Conservation (phyloP, 2,797 vertebrate species). For the Diglossa cyanea region DNA sequence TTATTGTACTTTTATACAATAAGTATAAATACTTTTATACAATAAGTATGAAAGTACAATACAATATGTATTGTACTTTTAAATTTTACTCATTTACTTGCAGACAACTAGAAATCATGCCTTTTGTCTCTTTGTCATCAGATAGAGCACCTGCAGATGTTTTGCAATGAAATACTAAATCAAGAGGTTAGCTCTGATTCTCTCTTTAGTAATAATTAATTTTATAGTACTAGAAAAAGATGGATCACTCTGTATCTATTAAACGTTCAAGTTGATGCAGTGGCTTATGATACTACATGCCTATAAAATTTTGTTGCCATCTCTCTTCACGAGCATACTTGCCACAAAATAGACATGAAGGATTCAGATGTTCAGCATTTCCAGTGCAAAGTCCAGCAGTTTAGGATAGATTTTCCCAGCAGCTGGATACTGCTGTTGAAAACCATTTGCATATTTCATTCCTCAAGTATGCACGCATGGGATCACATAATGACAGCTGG, state of each 20-base stretch:
- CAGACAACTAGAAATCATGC: neutral
- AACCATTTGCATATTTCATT: neutral
- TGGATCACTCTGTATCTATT: neutral
- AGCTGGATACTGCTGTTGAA: neutral
- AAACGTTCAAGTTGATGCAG: neutral
- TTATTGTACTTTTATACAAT: too few relatives aligned
- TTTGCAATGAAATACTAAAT: neutral
- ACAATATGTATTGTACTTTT: neutral
- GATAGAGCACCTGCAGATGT: neutral
- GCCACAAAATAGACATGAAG: neutral
- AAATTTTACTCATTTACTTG: neutral
- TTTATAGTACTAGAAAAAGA: neutral
- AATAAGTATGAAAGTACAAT: too few relatives aligned
- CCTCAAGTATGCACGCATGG: fast-evolving
- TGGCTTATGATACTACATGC: neutral
- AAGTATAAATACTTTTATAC: too few relatives aligned
- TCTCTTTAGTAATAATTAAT: neutral
- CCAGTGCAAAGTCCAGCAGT: neutral
- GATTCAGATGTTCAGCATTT: neutral
- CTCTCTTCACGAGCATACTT: neutral
- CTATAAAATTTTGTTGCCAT: neutral
- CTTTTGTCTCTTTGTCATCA: neutral
- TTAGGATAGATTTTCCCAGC: neutral
- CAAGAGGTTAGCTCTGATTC: neutral
- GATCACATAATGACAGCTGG: neutral